Evolutionary conservation across 2,113 vertebrate genomes (phyloP).

Genomic region (Perca fluviatilis): DNA sequence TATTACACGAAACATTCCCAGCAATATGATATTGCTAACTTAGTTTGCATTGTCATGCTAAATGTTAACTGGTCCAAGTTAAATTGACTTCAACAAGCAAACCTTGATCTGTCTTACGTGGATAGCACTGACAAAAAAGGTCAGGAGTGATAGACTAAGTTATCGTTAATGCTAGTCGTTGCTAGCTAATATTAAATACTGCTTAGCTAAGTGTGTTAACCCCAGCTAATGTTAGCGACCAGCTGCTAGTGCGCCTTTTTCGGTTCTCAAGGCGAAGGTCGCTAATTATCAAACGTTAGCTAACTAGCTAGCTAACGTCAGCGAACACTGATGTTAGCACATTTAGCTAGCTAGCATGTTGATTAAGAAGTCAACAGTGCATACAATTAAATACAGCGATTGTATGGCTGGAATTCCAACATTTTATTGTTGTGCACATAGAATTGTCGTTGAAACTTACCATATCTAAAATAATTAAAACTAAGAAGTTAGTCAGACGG

Average conservation of each 20-base stretch:
- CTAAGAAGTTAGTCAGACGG: constrained; percentile 6
- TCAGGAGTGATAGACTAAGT: neutral
- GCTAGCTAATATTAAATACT: neutral
- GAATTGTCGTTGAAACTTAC: constrained; percentile 26
- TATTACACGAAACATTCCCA: too few species aligned
- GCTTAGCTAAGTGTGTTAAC: neutral
- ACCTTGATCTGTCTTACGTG: too few species aligned
- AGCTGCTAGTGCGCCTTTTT: constrained; percentile 52
- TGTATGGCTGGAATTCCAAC: neutral
- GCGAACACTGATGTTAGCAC: neutral
- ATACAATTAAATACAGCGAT: neutral
- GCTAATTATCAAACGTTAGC: neutral
- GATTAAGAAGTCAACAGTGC: neutral
- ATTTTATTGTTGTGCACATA: rapidly evolving
- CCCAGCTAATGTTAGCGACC: neutral
- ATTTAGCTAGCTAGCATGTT: neutral
- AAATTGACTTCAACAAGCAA: neutral
- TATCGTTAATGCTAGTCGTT: neutral
- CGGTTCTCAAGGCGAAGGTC: neutral
- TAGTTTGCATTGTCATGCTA: neutral
- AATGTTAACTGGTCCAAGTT: neutral
- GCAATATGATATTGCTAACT: neutral
- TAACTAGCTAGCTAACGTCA: neutral
- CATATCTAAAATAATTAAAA: constrained; percentile 73
- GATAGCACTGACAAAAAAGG: neutral